A percentile compares a stretch with the other conserved stretches of the same genome.
phyloP scores from a whole-genome alignment of 2,113 vertebrate genomes.

The Pristiophorus japonicus region DNA sequence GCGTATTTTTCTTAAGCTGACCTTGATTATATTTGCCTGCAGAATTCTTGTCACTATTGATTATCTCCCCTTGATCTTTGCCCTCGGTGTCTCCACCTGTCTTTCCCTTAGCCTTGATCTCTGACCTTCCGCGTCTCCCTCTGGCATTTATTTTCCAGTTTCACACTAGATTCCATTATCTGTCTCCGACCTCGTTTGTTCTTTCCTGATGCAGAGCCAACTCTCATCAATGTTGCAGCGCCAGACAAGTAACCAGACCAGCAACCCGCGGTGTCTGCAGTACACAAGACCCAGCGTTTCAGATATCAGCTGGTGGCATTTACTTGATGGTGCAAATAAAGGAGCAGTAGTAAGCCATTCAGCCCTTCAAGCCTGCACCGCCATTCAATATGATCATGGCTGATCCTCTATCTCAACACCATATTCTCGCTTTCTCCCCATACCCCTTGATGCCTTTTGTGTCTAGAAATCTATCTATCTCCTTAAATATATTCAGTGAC shows the following conservation, averaged over 20 bases:
- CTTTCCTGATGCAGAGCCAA: neutral
- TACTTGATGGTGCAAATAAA: neutral
- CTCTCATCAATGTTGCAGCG: slow-evolving; percentile 15
- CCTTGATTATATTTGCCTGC: neutral
- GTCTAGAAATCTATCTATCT: too few species aligned
- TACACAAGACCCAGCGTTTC: neutral
- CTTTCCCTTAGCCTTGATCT: neutral
- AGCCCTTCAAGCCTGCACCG: too few species aligned
- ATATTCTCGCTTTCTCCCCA: too few species aligned
- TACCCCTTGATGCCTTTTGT: too few species aligned
- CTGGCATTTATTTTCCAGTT: slow-evolving; percentile 4
- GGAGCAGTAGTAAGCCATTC: too few species aligned
- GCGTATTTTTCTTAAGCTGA: neutral
- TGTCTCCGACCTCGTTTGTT: neutral
- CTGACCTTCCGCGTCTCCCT: neutral
- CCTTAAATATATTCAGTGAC: too few species aligned
- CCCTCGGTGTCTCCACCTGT: neutral
- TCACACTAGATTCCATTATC: neutral
- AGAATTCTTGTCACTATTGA: neutral
- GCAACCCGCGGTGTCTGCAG: neutral
- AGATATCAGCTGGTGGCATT: neutral
- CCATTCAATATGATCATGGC: too few species aligned
- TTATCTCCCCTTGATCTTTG: slow-evolving; percentile 13
- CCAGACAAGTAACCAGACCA: neutral
- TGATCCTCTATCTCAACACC: too few species aligned